Evolutionary conservation across 2,888 invertebrate genomes (phyloP).

Genomic region (Drosophila tripunctata): DNA sequence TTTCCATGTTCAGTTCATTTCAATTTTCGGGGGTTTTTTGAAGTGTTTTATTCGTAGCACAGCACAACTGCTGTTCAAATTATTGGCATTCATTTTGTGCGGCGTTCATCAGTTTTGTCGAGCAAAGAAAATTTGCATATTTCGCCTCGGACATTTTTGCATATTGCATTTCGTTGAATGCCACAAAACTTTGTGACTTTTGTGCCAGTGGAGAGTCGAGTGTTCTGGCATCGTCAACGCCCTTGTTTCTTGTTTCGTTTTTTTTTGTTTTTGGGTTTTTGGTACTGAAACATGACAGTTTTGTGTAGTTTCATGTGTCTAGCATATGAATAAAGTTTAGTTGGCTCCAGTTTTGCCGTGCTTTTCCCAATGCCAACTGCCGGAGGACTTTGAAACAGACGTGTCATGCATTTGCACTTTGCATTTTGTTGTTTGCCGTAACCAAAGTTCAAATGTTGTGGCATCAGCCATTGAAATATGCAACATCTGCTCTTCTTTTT

Average conservation of each 20-base stretch:
- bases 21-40: slow-evolving; percentile 52
- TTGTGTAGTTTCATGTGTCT: slow-evolving; percentile 54
- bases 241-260: slow-evolving; percentile 1
- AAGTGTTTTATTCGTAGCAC: slow-evolving; percentile 43
- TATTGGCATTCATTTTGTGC: slow-evolving; percentile 38
- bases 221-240: slow-evolving; percentile 17
- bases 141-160: slow-evolving; percentile 56
- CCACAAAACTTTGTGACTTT: slow-evolving; percentile 66
- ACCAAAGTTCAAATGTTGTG: slow-evolving; percentile 53
- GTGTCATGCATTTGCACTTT: slow-evolving; percentile 63
- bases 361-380: neutral
- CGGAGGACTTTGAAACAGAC: slow-evolving; percentile 35
- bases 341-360: neutral
- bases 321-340: slow-evolving; percentile 64
- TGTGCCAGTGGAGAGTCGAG: slow-evolving; percentile 7
- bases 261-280: no score
- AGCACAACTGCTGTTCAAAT: slow-evolving; percentile 31
- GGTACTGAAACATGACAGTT: slow-evolving; percentile 64
- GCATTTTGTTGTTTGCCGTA: slow-evolving; percentile 47
- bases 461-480: slow-evolving; percentile 27
- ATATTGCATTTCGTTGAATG: slow-evolving; percentile 54
- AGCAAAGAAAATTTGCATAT: slow-evolving; percentile 47
- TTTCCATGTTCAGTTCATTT: slow-evolving; percentile 60
- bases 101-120: slow-evolving; percentile 2
- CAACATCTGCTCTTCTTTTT: slow-evolving; percentile 33